Evolutionary conservation across 1,140 invertebrate genomes (phyloP).

Genomic region (Drosophila sproati): DNA sequence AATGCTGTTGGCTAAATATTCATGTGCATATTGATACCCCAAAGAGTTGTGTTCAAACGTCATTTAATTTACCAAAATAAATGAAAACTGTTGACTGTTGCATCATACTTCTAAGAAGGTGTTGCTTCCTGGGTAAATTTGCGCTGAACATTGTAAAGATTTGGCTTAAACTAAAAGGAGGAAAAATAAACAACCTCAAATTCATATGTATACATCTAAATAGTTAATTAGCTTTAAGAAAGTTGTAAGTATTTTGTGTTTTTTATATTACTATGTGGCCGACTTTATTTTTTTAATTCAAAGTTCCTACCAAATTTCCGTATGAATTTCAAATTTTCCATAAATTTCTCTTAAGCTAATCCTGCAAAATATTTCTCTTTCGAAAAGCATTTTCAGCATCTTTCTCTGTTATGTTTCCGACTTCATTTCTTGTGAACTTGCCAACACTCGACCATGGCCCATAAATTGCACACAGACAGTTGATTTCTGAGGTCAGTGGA

Average conservation of each 20-base stretch:
- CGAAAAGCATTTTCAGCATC: not conserved
- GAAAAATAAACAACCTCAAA: too few relatives aligned
- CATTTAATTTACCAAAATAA: slow-evolving; percentile 5
- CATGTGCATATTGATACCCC: slow-evolving; percentile 34
- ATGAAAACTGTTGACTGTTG: not conserved
- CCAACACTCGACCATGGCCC: slow-evolving; percentile 7
- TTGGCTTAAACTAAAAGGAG: too few relatives aligned
- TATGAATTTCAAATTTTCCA: not conserved
- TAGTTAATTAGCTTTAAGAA: too few relatives aligned
- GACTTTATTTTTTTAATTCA: not conserved
- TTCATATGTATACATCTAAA: too few relatives aligned
- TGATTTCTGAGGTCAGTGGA: not conserved
- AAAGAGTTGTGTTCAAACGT: slow-evolving; percentile 1
- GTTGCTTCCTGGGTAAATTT: too few relatives aligned
- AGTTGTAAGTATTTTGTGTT: not conserved
- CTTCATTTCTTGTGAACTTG: slow-evolving; percentile 3
- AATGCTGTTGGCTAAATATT: slow-evolving; percentile 40
- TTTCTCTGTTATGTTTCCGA: not conserved
- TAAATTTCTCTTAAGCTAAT: not conserved
- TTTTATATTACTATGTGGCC: not conserved
- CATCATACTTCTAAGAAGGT: not conserved
- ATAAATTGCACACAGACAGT: slow-evolving; percentile 4
- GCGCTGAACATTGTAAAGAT: too few relatives aligned
- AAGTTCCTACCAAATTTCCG: not conserved
- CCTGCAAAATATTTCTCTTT: not conserved